Evolutionary conservation across 2,888 invertebrate species (phyloP), one percentile per base, ranked within the genome.

Genomic region (Idaea straminata): DNA sequence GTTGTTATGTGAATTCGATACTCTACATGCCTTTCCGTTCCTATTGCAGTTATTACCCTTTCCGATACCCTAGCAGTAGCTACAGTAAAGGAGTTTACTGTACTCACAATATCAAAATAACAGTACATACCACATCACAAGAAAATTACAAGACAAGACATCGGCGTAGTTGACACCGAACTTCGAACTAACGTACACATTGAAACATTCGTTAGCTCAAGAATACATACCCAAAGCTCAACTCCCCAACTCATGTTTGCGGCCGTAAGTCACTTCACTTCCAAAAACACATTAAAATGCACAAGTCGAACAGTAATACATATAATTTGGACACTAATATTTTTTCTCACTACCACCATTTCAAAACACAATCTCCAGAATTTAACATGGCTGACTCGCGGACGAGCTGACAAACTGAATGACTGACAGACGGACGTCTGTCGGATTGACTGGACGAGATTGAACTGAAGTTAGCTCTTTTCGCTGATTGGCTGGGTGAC

Each of bases 221-320:
- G 25, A 25, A 25, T 25, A 93, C 94, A 94, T 89, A 95, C 95
- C 95, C 95, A 95, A 87, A 95, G 94, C 91, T 95, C 95, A 69
- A 94, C 94, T 87, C 95, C 95, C 95, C 95, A 95, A 91, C 94
- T 95, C 94, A 94, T 94, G 91, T 91, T 94, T 78, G 86, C 87
- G 79, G 83, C 80, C 78, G 82, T 81, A 81, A 81, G 78, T 82
- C 87, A 86, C 85, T 81, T 86, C 89, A 91, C 86, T 86, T 80
- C 82, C 91, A 91, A 84, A 82, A 88, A 88, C 88, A 89, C 91
- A 92, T 91, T 88, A 90, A 85, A 83, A 83, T 83, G 83, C 91
- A 89, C 91, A 83, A 76, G 85, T 85, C 78, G 73, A 77, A 75
- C 85, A 81, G 78, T 83, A 77, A 70, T 72, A 76, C 81, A 77